These are phyloP conservation scores for Caenorhabditis doughertyi DNA, from an alignment of 2,888 invertebrate species.

Conservation along the genomic window DNA sequence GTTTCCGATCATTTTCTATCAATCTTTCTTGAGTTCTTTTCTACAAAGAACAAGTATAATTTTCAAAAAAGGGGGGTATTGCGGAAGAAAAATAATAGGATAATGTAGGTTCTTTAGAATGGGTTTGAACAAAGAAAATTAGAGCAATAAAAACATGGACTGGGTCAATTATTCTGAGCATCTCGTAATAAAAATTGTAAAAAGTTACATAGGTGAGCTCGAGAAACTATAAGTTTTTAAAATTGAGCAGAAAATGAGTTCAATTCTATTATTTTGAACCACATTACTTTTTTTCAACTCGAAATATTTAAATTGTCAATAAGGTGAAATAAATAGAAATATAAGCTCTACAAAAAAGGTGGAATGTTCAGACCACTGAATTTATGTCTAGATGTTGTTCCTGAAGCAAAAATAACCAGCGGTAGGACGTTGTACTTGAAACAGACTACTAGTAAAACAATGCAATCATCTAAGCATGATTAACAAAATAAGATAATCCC, in stretches of 20 bases:
- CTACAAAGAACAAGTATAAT: constrained; percentile 40
- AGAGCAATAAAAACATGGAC: too few relatives aligned
- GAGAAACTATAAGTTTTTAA: too few relatives aligned
- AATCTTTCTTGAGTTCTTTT: constrained; percentile 48
- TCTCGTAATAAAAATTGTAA: too few relatives aligned
- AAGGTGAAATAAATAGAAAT: too few relatives aligned
- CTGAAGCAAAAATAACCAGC: neutral
- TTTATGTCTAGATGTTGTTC: neutral
- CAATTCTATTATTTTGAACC: too few relatives aligned
- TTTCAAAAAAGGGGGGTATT: neutral
- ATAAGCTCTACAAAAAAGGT: neutral
- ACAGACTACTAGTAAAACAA: constrained; percentile 40
- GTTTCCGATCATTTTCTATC: constrained; percentile 60
- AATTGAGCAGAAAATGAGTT: too few relatives aligned
- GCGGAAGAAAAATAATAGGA: neutral
- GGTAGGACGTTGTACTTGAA: constrained; percentile 46
- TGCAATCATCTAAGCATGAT: constrained; percentile 39
- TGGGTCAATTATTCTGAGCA: too few relatives aligned
- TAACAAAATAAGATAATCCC: constrained; percentile 49
- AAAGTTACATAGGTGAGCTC: too few relatives aligned
- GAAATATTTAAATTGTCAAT: too few relatives aligned
- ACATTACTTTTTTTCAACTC: neutral
- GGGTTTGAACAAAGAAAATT: neutral
- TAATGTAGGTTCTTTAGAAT: neutral
- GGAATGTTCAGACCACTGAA: neutral